Evolutionary conservation across 92 coral and sea anemone species (phyloP).

Genomic region (Metridium senile): DNA sequence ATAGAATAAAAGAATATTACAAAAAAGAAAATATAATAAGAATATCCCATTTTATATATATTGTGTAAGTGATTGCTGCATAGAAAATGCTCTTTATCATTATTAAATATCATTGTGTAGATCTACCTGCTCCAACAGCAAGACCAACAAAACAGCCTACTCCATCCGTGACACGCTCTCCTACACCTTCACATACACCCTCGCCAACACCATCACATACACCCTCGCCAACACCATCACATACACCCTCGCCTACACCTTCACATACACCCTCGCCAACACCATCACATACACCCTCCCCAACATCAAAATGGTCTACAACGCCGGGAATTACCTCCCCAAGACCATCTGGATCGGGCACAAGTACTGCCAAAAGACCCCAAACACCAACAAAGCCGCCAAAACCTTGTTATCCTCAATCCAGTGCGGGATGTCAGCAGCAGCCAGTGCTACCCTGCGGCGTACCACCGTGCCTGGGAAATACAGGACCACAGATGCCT

Average conservation of each 20-base stretch:
- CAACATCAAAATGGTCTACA: background rate
- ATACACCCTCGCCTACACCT: background rate
- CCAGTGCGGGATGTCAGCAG: conserved; percentile 5
- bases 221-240: conserved; percentile 16
- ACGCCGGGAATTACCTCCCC: background rate
- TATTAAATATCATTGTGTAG: too few relatives aligned
- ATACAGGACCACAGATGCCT: background rate
- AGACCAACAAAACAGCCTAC: background rate
- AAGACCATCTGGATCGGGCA: conserved; percentile 1
- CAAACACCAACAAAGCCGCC: background rate
- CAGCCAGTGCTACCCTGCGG: background rate
- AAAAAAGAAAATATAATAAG: too few relatives aligned
- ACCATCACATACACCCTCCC: background rate
- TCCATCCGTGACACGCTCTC: conserved; percentile 1
- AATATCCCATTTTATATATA: too few relatives aligned
- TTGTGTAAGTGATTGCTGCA: too few relatives aligned
- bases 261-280: conserved; percentile 8
- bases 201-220: conserved; percentile 22
- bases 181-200: conserved; percentile 9
- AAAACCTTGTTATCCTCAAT: background rate
- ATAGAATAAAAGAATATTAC: too few relatives aligned
- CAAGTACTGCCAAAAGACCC: conserved; percentile 13
- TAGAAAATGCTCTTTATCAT: too few relatives aligned
- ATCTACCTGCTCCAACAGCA: background rate
- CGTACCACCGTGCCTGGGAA: background rate